Evolutionary conservation across 1,140 invertebrate species (phyloP).

Genomic region (Parapsyche elsis): DNA sequence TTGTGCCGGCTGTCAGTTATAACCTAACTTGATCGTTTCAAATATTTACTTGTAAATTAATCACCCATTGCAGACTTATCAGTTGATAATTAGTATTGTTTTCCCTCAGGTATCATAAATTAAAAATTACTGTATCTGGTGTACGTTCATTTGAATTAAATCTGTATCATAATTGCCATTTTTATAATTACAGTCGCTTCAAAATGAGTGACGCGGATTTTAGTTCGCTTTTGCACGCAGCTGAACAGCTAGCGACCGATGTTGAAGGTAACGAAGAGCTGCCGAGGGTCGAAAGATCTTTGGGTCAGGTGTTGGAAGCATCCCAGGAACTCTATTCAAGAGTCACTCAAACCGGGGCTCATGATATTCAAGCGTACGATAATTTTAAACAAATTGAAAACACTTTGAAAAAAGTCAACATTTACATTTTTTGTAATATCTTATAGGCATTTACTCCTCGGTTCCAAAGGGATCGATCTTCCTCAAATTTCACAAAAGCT

Average conservation of each 20-base stretch:
- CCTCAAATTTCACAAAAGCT: slow-evolving; percentile 93
- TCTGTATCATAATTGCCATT: not conserved
- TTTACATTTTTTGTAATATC: slow-evolving; percentile 6
- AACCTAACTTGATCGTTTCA: no score
- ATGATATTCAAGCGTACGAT: slow-evolving; percentile 93
- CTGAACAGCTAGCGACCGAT: slow-evolving; percentile 89
- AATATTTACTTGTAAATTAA: no score
- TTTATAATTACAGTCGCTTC: not conserved
- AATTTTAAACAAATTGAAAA: slow-evolving; percentile 13
- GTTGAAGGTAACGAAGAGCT: slow-evolving; percentile 85
- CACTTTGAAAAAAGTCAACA: not conserved
- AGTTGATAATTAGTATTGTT: no score
- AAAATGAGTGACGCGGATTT: slow-evolving; percentile 65
- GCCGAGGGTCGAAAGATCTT: slow-evolving; percentile 88
- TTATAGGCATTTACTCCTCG: slow-evolving; percentile 89
- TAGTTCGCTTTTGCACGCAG: slow-evolving; percentile 87
- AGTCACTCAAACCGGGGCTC: slow-evolving; percentile 83
- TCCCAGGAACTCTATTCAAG: slow-evolving; percentile 89
- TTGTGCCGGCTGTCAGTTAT: no score
- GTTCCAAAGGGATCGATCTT: slow-evolving; percentile 91
- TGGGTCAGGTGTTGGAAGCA: slow-evolving; percentile 91
- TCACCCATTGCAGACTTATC: no score
- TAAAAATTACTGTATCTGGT: not conserved
- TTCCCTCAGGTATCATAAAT: no score
- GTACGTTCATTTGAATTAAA: not conserved